Percentiles rank a stretch among this genome's conserved stretches.
phyloP scores from a whole-genome alignment of 1,140 invertebrate genomes.

The Andricus grossulariae region DNA sequence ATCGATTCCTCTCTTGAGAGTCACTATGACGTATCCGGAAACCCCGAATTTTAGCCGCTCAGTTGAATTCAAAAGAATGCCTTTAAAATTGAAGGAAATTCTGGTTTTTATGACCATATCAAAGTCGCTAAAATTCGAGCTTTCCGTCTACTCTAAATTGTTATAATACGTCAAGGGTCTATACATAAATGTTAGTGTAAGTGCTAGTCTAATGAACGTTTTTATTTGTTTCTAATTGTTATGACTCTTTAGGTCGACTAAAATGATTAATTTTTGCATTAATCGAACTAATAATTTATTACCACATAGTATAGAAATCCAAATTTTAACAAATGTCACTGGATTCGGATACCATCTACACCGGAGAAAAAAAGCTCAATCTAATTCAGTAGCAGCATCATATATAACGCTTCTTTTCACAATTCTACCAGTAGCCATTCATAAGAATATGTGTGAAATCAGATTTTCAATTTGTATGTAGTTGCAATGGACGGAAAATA shows the following conservation, averaged over 20 bases:
- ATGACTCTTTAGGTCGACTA: slow-evolving; percentile 11
- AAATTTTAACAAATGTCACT: slow-evolving; percentile 7
- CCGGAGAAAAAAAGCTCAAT: neutral
- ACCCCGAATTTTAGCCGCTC: too few species aligned
- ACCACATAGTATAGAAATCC: neutral
- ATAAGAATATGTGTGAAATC: neutral
- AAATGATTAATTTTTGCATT: neutral
- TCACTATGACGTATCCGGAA: too few species aligned
- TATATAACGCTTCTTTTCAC: neutral
- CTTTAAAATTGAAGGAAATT: too few species aligned
- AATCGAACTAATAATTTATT: slow-evolving; percentile 31
- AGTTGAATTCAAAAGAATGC: too few species aligned
- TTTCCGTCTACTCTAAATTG: too few species aligned
- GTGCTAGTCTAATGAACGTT: neutral
- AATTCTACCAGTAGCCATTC: slow-evolving; percentile 3
- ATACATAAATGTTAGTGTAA: neutral
- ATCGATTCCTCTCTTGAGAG: too few species aligned
- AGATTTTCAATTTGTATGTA: too few species aligned
- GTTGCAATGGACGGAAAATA: too few species aligned
- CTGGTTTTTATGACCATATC: too few species aligned
- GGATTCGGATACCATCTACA: slow-evolving; percentile 20
- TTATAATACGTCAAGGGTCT: too few species aligned
- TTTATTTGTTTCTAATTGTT: neutral
- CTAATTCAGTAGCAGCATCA: neutral
- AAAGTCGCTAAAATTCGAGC: too few species aligned